phyloP scores from a whole-genome alignment of 2,113 vertebrate species.

The Vulpes lagopus region DNA sequence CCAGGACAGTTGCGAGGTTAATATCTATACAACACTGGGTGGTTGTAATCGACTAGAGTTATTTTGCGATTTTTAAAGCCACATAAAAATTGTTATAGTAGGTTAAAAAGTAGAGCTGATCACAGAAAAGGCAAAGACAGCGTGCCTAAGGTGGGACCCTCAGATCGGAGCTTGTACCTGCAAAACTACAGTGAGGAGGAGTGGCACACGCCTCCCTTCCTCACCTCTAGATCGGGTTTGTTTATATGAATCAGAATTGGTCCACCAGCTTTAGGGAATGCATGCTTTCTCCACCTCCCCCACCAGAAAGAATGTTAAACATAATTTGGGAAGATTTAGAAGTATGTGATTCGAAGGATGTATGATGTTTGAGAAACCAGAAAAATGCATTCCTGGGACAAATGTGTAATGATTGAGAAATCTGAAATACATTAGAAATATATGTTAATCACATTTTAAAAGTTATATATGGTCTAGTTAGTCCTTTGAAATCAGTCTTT shows the following conservation, averaged over 20 bases:
- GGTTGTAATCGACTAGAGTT: not conserved
- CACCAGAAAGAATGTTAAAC: conserved; percentile 15
- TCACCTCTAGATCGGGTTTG: not conserved
- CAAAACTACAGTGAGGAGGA: not conserved
- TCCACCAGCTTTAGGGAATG: conserved; percentile 29
- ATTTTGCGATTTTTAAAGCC: conserved; percentile 43
- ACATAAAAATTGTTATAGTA: not conserved
- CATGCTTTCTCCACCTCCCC: not conserved
- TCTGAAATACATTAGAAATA: conserved; percentile 14
- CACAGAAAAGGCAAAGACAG: not conserved
- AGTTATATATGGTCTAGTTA: conserved; percentile 75
- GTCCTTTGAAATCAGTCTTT: conserved; percentile 49
- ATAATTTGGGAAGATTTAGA: not conserved
- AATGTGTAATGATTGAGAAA: not conserved
- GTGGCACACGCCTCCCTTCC: not conserved
- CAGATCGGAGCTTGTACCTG: not conserved
- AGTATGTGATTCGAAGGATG: not conserved
- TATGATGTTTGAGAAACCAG: conserved; percentile 2
- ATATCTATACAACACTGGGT: not conserved
- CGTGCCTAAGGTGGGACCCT: not conserved
- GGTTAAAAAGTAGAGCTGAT: not conserved
- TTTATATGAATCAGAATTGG: not conserved
- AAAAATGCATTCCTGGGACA: conserved; percentile 27
- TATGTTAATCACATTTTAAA: not conserved
- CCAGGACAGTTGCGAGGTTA: not conserved